These are phyloP conservation scores for Benitochromis conjunctus DNA, from an alignment of 2,113 vertebrate genomes.

Conservation along the genomic window DNA sequence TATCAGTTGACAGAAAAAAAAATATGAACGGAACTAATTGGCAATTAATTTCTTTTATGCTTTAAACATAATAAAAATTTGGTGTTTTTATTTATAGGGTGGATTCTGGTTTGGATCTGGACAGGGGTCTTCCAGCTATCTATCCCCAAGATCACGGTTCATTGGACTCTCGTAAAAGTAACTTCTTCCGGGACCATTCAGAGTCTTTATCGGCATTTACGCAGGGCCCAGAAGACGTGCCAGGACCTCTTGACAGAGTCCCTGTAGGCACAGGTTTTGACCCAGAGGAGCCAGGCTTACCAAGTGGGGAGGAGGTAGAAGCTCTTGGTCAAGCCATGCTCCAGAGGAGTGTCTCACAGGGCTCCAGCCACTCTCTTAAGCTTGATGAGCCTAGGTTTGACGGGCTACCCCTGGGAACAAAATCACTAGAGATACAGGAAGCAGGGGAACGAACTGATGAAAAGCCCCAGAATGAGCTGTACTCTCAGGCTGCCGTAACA, in stretches of 20 bases:
- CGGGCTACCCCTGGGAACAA: slow-evolving; percentile 66
- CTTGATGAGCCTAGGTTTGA: slow-evolving; percentile 86
- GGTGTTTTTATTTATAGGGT: slow-evolving; percentile 45
- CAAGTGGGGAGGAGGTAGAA: slow-evolving; percentile 79
- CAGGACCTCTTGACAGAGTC: slow-evolving; percentile 70
- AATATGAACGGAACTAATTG: not conserved
- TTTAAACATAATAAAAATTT: not conserved
- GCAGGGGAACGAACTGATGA: slow-evolving; percentile 79
- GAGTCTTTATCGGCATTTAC: slow-evolving; percentile 79
- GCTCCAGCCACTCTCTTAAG: slow-evolving; percentile 84
- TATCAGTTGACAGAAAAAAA: not conserved
- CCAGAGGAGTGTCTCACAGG: slow-evolving; percentile 87
- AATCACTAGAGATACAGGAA: slow-evolving; percentile 76
- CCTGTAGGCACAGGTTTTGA: slow-evolving; percentile 74
- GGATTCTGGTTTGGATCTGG: slow-evolving; percentile 71
- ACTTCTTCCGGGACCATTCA: slow-evolving; percentile 81
- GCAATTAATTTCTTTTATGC: not conserved
- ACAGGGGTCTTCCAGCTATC: slow-evolving; percentile 73
- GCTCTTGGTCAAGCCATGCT: slow-evolving; percentile 76
- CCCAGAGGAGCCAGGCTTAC: slow-evolving; percentile 70
- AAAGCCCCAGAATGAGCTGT: slow-evolving; percentile 83
- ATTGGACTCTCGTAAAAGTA: slow-evolving; percentile 82
- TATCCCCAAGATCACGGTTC: slow-evolving; percentile 80
- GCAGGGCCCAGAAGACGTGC: slow-evolving; percentile 79
- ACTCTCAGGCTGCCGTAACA: slow-evolving; percentile 58